Percentiles rank a stretch among this genome's conserved stretches.
These are phyloP conservation scores for Strigamia crassipes DNA, from an alignment of 2,888 invertebrate genomes.

Conservation along the genomic window DNA sequence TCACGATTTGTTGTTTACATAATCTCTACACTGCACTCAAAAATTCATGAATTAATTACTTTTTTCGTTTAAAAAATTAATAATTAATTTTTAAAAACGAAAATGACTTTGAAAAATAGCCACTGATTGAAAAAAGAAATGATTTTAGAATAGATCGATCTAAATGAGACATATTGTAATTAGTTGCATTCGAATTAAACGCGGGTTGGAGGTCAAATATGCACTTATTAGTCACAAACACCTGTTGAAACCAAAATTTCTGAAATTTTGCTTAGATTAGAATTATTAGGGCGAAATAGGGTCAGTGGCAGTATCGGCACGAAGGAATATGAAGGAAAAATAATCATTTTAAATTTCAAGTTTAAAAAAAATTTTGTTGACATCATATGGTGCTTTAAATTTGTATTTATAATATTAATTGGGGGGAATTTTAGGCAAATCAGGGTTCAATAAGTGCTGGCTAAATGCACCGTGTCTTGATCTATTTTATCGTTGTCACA, in stretches of 20 bases:
- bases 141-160: not conserved
- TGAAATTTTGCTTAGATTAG: not conserved
- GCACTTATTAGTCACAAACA: not conserved
- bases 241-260: not conserved
- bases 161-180: not conserved
- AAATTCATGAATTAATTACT: too few relatives aligned
- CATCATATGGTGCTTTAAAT: slow-evolving; percentile 17
- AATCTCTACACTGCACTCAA: slow-evolving; percentile 29
- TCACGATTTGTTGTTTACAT: not conserved
- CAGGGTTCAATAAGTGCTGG: slow-evolving; percentile 31
- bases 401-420: not conserved
- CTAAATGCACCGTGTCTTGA: not conserved
- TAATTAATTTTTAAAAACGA: not conserved
- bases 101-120: not conserved
- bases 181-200: not conserved
- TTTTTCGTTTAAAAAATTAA: too few relatives aligned
- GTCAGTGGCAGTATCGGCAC: slow-evolving; percentile 18
- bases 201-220: too few relatives aligned
- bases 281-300: not conserved
- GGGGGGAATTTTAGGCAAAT: not conserved
- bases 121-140: not conserved
- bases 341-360: too few relatives aligned
- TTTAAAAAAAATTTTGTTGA: not conserved
- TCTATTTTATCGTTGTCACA: not conserved
- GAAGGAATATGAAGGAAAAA: not conserved